Conservation (phyloP, 1,140 invertebrate species). For the Druon quercuslanigerum region DNA sequence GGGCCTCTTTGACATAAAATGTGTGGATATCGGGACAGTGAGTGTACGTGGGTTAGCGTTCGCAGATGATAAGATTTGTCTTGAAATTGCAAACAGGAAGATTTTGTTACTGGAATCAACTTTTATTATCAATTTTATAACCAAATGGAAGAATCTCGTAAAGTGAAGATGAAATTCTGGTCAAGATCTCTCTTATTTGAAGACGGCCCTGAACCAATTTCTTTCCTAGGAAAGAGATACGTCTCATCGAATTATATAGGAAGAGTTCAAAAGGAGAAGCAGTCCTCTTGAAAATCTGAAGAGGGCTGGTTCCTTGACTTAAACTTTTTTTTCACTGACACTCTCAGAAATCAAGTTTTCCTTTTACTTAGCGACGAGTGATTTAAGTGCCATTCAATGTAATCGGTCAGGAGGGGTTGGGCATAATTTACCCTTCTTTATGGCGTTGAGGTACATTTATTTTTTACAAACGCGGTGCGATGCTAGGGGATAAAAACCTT, state of each 20-base stretch:
- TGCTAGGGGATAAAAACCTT: too few species aligned
- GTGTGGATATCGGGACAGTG: too few species aligned
- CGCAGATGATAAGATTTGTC: too few species aligned
- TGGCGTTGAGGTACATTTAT: background rate
- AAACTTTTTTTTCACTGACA: background rate
- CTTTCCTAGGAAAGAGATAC: background rate
- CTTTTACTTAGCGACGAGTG: background rate
- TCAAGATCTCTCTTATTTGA: background rate
- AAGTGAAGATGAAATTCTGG: too few species aligned
- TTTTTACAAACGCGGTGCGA: background rate
- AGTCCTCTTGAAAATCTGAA: background rate
- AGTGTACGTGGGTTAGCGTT: too few species aligned
- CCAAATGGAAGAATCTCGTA: too few species aligned
- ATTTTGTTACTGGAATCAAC: too few species aligned
- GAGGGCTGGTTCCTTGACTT: background rate
- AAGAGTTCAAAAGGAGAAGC: conserved; percentile 1
- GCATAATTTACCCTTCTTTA: background rate
- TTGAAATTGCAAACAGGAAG: too few species aligned
- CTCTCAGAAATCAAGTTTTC: conserved; percentile 6
- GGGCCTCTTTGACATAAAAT: too few species aligned
- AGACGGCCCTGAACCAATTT: background rate
- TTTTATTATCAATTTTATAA: too few species aligned
- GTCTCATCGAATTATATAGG: conserved; percentile 1
- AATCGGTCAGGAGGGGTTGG: background rate
- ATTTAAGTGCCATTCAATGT: conserved; percentile 14